Base-by-base conservation (phyloP, 2,888 invertebrate genomes). In the Lapara coniferarum region DNA sequence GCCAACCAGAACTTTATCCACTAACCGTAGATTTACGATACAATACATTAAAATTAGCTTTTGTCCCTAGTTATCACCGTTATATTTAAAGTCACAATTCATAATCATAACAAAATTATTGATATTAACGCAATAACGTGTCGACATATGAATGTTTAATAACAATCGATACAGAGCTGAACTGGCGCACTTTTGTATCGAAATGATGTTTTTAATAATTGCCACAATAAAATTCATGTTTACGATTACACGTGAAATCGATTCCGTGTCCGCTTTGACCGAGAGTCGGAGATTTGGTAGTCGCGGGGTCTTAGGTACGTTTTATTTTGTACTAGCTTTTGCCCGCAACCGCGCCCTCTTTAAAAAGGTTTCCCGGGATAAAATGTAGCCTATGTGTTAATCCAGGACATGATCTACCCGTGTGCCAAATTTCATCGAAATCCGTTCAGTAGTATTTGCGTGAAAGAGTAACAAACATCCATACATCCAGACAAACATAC, bases 171-270 rank as follows among this genome's bases (percentile, higher is more conserved):
- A 63, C 63, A 30, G 16, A 10, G 16, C 19, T 12, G 13, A 49
- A 63, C 63, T 63, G 49, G 49, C 49, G 63, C 59, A 46, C 59
- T 63, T 55, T 63, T 49, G 46, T 46, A 63, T 19, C n/a, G 49
- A 49, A 49, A 63, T 6, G 63, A 63, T 63, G 63, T 63, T 63
- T 63, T 63, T 63, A 63, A 63, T 63, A 63, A 63, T 63, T 49
- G 63, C 49, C 63, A 63, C 63, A 63, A 63, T 63, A 63, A 63
- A 63, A 63, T 63, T 63, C 63, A 63, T 63, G 63, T 63, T 63
- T 63, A 63, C 63, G 63, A 63, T 63, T 63, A 49, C 49, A 49
- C 49, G 63, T 49, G 63, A 63, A 63, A 63, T 63, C 49, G 63
- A 63, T 63, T 49, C 49, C 49, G 63, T 49, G 63, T 63, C 63